Percentiles rank a stretch among this genome's conserved stretches.
Conservation (phyloP, 2,797 vertebrate genomes). For the Amniataba percoides region DNA sequence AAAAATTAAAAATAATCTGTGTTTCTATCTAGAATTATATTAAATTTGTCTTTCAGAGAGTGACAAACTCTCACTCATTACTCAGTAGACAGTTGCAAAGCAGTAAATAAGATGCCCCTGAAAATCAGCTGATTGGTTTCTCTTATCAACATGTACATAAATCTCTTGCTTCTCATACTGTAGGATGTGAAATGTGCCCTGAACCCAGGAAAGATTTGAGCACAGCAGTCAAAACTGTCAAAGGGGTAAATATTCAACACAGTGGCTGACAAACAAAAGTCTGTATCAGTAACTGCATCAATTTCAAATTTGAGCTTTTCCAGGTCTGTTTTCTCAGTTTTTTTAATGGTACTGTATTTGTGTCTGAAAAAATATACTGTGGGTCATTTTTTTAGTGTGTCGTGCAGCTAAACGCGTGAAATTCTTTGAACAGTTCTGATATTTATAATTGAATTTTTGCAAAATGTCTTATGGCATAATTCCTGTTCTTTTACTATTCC, state of each 20-base stretch:
- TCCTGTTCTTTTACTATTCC: constrained; percentile 44
- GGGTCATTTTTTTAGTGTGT: constrained; percentile 63
- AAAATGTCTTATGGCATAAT: constrained; percentile 46
- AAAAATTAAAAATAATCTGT: neutral
- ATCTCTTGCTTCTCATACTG: constrained; percentile 6
- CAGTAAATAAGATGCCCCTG: constrained; percentile 22
- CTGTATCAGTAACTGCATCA: constrained; percentile 33
- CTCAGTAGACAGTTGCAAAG: constrained; percentile 9
- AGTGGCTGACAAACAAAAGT: constrained; percentile 33
- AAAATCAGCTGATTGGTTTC: constrained; percentile 18
- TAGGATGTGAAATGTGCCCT: constrained; percentile 16
- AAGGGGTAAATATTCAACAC: neutral
- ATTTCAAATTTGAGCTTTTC: constrained; percentile 51
- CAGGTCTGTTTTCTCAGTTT: constrained; percentile 59
- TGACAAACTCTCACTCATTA: neutral
- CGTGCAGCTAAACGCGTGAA: constrained; percentile 72
- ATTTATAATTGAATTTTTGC: constrained; percentile 77
- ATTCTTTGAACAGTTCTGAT: constrained; percentile 72
- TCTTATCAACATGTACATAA: constrained; percentile 7
- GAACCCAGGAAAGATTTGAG: constrained; percentile 28
- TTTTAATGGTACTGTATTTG: constrained; percentile 69
- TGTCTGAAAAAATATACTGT: constrained; percentile 61
- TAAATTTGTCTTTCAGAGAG: constrained; percentile 25
- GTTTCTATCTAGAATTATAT: constrained; percentile 42
- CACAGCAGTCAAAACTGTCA: constrained; percentile 24